These are phyloP conservation scores for Lepidurus arcticus DNA, from an alignment of 1,140 invertebrate genomes.

Conservation along the genomic window DNA sequence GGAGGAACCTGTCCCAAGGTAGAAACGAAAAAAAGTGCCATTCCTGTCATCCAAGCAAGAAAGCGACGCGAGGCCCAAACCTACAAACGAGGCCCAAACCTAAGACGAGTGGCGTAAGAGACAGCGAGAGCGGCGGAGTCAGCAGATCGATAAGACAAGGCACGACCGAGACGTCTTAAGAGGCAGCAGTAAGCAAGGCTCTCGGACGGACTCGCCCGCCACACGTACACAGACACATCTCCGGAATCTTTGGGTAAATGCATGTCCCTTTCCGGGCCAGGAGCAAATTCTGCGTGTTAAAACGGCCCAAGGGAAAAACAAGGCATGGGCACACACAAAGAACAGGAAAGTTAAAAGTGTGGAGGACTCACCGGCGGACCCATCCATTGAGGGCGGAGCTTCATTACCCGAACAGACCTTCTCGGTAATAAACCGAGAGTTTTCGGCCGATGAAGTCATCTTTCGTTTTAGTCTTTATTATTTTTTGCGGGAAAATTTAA, in stretches of 20 bases:
- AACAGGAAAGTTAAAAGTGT: background rate
- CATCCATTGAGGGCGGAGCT: background rate
- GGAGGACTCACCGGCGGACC: background rate
- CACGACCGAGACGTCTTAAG: background rate
- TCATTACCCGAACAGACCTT: background rate
- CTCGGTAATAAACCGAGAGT: constrained; percentile 2
- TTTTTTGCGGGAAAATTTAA: background rate
- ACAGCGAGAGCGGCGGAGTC: constrained; percentile 1
- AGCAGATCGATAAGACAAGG: constrained; percentile 2
- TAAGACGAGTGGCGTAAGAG: background rate
- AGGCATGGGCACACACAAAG: background rate
- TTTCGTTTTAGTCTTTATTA: background rate
- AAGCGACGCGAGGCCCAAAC: background rate
- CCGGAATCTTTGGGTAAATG: background rate
- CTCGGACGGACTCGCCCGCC: background rate
- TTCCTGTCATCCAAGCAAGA: background rate
- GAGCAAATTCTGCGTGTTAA: background rate
- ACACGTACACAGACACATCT: background rate
- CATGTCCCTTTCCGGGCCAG: background rate
- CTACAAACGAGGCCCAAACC: no score
- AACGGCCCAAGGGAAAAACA: background rate
- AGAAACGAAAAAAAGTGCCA: background rate
- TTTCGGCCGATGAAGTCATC: background rate
- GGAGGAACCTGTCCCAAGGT: background rate
- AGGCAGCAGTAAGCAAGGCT: background rate